Conservation (phyloP, 2,888 invertebrate species). For the Chouioia cunea region DNA sequence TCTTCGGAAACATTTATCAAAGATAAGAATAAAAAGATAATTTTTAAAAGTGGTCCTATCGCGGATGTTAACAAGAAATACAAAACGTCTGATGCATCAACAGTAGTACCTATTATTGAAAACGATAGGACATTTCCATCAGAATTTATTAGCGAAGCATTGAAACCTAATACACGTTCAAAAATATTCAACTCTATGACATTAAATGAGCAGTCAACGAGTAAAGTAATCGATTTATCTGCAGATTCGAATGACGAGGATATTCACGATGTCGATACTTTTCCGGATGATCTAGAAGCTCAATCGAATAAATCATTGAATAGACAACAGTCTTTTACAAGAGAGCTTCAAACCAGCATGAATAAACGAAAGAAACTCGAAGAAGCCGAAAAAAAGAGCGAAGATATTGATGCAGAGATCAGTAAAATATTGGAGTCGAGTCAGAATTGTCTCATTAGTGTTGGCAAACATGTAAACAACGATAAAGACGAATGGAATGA, state of each 20-base stretch:
- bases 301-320: constrained; percentile 22
- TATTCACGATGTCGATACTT: constrained; percentile 10
- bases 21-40: neutral
- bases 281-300: constrained; percentile 1
- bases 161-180: constrained; percentile 4
- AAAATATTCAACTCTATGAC: constrained; percentile 9
- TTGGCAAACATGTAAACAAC: neutral
- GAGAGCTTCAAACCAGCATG: neutral
- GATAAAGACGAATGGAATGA: neutral
- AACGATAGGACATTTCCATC: constrained; percentile 18
- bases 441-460: neutral
- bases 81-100: neutral
- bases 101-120: constrained; percentile 4
- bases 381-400: constrained; percentile 16
- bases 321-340: neutral
- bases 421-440: constrained; percentile 25
- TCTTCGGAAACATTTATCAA: no score
- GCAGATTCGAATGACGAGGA: constrained; percentile 36
- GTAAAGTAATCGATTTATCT: constrained; percentile 29
- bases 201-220: constrained; percentile 7
- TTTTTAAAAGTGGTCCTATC: neutral
- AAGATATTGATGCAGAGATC: constrained; percentile 35
- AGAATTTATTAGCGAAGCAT: neutral
- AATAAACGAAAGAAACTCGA: neutral
- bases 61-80: neutral